Evolutionary conservation across 2,797 vertebrate species (phyloP), one percentile per base, ranked within the genome.

Genomic region (Darevskia mixta): DNA sequence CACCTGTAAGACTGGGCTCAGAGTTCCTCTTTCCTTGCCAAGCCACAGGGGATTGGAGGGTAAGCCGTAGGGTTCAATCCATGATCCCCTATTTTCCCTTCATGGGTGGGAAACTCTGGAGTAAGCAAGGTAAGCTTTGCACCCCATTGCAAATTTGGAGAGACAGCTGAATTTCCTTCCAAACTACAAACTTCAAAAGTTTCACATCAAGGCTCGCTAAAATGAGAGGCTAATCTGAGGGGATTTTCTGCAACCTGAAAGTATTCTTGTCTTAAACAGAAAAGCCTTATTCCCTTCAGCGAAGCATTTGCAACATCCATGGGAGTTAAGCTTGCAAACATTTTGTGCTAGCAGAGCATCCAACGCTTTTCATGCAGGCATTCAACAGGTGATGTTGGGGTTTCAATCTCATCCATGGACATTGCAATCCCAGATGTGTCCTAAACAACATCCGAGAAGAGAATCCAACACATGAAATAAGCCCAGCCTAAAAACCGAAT

Each of bases 51-150:
- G 71, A 81, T 76, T 80, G 71, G 32, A 41, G 69, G 38, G 45
- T 41, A 85, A 85, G n/a, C 15, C 71, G 8, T 55, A 23, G 83
- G 75, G 83, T 76, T 71, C 58, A 82, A 66, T 76, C 78, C 61
- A 67, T 69, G 78, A 85, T 88, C 64, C 71, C 71, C 32, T 85
- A 45, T 73, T 85, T 88, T 85, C 83, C 41, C 78, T 73, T 81
- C 69, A 69, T 43, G 58, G 83, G 71, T 89, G 88, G 71, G 83
- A 82, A 89, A 38, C 43, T 75, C 43, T 58, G 85, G 61, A 89
- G 64, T 18, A 41, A 69, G 83, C 78, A 80, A 85, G 55, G n/a
- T 55, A 81, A 5, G 71, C 80, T 85, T 29, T 45, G 32, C 9
- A 45, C 75, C 78, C 71, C n/a, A 35, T 8, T 67, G 71, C 29